These are phyloP conservation scores for Clarias pachynema DNA, from an alignment of 2,797 vertebrate genomes.

Conservation along the genomic window DNA sequence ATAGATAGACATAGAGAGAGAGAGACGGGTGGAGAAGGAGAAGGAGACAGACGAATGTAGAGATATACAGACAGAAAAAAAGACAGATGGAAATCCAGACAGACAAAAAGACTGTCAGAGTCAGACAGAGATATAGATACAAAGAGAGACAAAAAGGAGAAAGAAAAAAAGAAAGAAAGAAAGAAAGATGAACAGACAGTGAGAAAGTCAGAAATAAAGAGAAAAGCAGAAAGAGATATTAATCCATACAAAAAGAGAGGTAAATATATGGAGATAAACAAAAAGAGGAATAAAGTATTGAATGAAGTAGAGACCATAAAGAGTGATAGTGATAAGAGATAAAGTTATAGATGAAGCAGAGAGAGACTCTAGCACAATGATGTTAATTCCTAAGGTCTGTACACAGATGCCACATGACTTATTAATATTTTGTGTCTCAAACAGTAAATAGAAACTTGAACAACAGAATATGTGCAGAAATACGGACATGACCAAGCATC, in stretches of 20 bases:
- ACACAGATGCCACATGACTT: background rate
- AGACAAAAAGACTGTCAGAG: background rate
- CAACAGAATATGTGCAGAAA: background rate
- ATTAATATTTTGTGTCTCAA: background rate
- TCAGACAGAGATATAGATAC: background rate
- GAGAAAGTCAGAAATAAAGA: background rate
- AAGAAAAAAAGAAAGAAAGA: background rate
- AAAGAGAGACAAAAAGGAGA: background rate
- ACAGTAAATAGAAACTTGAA: background rate
- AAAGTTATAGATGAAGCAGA: background rate
- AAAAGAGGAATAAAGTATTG: background rate
- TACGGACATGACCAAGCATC: background rate
- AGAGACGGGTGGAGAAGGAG: background rate
- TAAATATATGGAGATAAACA: background rate
- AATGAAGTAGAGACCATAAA: background rate
- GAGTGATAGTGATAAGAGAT: background rate
- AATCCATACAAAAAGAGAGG: background rate
- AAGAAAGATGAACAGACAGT: background rate
- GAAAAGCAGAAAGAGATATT: background rate
- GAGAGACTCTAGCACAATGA: background rate
- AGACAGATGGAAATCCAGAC: background rate
- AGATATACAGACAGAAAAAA: background rate
- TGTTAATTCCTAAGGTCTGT: background rate
- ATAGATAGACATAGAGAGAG: background rate
- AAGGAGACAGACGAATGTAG: background rate